A percentile compares a stretch with the other conserved stretches of the same genome.
phyloP scores from a whole-genome alignment of 2,113 vertebrate species.

The Rynchops niger region DNA sequence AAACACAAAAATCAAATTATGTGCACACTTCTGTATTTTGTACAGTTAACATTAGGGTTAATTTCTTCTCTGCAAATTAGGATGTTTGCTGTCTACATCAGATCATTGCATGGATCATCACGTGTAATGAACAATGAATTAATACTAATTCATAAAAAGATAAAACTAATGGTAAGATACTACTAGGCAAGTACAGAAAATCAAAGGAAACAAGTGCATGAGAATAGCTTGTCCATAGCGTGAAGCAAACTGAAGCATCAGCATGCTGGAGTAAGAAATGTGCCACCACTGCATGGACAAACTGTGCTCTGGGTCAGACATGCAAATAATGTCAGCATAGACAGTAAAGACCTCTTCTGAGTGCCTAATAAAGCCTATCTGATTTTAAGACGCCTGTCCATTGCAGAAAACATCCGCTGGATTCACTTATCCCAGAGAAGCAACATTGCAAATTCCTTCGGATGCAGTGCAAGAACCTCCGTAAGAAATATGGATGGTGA shows the following conservation, averaged over 20 bases:
- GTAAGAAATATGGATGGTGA: not conserved
- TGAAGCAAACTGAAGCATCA: not conserved
- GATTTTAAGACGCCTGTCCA: not conserved
- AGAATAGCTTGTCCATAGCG: not conserved
- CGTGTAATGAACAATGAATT: not conserved
- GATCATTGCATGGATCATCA: not conserved
- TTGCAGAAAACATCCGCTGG: not conserved
- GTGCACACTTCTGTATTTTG: not conserved
- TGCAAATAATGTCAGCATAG: not conserved
- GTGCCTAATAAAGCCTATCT: not conserved
- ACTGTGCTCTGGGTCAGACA: not conserved
- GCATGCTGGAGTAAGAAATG: not conserved
- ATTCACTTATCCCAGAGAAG: not conserved
- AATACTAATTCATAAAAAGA: not conserved
- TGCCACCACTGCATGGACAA: not conserved
- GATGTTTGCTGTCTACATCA: not conserved
- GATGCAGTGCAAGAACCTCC: not conserved
- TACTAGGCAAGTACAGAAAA: not conserved
- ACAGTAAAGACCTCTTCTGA: not conserved
- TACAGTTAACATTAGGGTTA: not conserved
- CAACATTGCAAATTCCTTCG: not conserved
- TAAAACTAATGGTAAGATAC: not conserved
- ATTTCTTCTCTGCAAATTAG: not conserved
- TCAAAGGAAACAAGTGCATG: not conserved
- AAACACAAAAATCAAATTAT: not conserved